phyloP scores from a whole-genome alignment of 2,888 invertebrate genomes.

The Morpho achilles region DNA sequence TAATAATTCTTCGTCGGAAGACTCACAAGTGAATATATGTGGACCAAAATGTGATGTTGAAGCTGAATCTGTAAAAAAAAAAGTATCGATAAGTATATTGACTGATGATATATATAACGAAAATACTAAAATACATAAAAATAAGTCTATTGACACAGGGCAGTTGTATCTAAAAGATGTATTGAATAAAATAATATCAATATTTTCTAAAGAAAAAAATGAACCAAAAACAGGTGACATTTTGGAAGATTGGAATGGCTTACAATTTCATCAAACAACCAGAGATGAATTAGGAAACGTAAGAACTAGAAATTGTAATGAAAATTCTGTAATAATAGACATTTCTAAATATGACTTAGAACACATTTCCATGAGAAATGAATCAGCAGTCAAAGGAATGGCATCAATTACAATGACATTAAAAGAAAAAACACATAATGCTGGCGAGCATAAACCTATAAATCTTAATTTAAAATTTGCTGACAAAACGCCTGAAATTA shows the following conservation, averaged over 20 bases:
- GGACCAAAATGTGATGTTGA: constrained; percentile 42
- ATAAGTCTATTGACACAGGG: constrained; percentile 38
- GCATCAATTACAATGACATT: constrained; percentile 50
- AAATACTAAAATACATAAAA: constrained; percentile 19
- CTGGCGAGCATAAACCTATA: constrained; percentile 34
- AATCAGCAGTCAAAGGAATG: constrained; percentile 37
- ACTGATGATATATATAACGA: constrained; percentile 30
- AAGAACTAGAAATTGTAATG: constrained; percentile 26
- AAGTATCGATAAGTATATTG: constrained; percentile 46
- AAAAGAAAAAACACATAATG: constrained; percentile 40
- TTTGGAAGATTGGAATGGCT: constrained; percentile 15
- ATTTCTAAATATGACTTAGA: constrained; percentile 55
- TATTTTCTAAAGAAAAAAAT: constrained; percentile 40
- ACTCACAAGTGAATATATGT: constrained; percentile 27
- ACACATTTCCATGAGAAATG: constrained; percentile 45
- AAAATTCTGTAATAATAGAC: constrained; percentile 49
- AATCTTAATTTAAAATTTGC: constrained; percentile 43
- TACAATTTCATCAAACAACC: constrained; percentile 10
- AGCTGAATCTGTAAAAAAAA: constrained; percentile 47
- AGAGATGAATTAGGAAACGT: constrained; percentile 40
- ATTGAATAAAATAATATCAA: constrained; percentile 52
- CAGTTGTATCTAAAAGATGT: constrained; percentile 51
- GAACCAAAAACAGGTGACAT: constrained; percentile 24
- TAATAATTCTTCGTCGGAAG: constrained; percentile 42
- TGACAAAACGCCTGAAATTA: constrained; percentile 24